phyloP scores from a whole-genome alignment of 2,888 invertebrate species.

The Tetramorium bicarinatum region DNA sequence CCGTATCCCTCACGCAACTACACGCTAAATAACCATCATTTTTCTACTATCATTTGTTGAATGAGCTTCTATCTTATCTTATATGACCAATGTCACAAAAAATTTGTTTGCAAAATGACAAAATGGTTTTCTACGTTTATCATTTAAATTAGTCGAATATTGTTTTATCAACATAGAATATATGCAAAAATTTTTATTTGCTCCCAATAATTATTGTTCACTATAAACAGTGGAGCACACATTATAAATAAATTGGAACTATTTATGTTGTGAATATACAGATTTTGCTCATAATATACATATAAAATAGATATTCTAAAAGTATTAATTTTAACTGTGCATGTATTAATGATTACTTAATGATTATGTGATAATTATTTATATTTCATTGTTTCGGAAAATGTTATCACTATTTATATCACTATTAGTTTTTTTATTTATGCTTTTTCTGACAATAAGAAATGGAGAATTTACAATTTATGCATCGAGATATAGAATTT shows the following conservation, averaged over 20 bases:
- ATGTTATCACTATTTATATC: not conserved
- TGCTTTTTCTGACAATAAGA: not conserved
- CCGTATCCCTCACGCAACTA: constrained; percentile 58
- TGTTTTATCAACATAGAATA: not conserved
- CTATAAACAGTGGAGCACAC: constrained; percentile 41
- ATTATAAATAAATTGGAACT: constrained; percentile 67
- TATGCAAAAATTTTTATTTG: constrained; percentile 49
- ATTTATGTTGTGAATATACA: constrained; percentile 60
- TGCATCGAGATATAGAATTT: not conserved
- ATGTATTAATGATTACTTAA: constrained; percentile 70
- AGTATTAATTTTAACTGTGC: constrained; percentile 59
- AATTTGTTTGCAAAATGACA: not conserved
- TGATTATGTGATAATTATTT: constrained; percentile 10
- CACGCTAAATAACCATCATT: constrained; percentile 66
- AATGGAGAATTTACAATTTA: not conserved
- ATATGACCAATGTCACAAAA: not conserved
- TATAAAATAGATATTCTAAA: constrained; percentile 58
- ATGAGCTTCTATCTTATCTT: constrained; percentile 51
- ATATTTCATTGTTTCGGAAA: not conserved
- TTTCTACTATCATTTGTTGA: constrained; percentile 66
- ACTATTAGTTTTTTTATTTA: no score
- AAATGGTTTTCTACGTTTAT: not conserved
- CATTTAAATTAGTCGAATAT: not conserved
- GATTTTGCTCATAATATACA: constrained; percentile 75
- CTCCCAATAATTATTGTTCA: constrained; percentile 58